Percentiles rank a stretch among this genome's conserved stretches.
phyloP scores from a whole-genome alignment of 2,113 vertebrate species.

The Electrona antarctica region DNA sequence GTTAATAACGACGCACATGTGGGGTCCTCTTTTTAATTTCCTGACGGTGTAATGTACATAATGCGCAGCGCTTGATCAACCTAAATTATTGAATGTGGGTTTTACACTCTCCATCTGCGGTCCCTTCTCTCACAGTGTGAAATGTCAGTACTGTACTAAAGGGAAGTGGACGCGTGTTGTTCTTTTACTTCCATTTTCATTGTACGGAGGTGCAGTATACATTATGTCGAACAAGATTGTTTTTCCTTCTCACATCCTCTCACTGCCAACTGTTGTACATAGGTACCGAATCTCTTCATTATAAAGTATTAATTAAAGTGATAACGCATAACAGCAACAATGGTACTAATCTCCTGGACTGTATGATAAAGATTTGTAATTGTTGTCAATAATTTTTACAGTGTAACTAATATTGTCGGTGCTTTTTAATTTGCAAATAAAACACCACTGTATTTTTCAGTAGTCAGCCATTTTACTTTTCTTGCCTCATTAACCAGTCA shows the following conservation, averaged over 20 bases:
- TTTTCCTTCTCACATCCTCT: slow-evolving; percentile 63
- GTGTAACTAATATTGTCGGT: slow-evolving; percentile 84
- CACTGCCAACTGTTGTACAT: slow-evolving; percentile 77
- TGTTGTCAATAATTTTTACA: slow-evolving; percentile 84
- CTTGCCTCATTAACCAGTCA: background rate
- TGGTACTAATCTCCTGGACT: slow-evolving; percentile 82
- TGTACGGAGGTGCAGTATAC: slow-evolving; percentile 22
- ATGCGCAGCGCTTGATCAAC: slow-evolving; percentile 59
- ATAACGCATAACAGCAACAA: slow-evolving; percentile 75
- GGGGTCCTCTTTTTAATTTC: slow-evolving; percentile 54
- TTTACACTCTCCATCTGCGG: slow-evolving; percentile 54
- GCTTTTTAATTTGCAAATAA: slow-evolving; percentile 85
- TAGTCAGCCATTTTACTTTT: slow-evolving; percentile 29
- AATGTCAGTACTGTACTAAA: slow-evolving; percentile 63
- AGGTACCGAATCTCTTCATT: slow-evolving; percentile 72
- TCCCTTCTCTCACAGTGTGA: slow-evolving; percentile 68
- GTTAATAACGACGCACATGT: slow-evolving; percentile 69
- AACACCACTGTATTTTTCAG: slow-evolving; percentile 83
- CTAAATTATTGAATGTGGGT: slow-evolving; percentile 77
- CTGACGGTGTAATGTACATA: slow-evolving; percentile 76
- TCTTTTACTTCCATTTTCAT: slow-evolving; percentile 16
- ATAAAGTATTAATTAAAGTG: slow-evolving; percentile 75
- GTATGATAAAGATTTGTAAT: slow-evolving; percentile 83
- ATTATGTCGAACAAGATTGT: slow-evolving; percentile 46
- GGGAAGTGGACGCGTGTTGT: slow-evolving; percentile 35